Base-by-base conservation (phyloP, 1,140 invertebrate genomes). In the Prorops nasuta region DNA sequence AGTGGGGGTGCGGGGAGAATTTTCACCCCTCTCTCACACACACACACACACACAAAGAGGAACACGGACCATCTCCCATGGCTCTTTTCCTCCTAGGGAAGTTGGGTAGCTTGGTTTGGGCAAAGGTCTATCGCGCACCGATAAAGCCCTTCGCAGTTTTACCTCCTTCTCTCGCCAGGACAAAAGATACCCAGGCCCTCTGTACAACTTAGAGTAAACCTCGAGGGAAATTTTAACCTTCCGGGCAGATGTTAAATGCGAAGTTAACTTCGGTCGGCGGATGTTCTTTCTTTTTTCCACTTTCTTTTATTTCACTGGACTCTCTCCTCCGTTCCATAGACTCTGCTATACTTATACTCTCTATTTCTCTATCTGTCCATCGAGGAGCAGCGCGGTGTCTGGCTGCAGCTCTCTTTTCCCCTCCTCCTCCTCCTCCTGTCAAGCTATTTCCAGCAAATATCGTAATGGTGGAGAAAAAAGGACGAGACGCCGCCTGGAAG, bases 171-270 rank as follows among this genome's bases (percentile, higher is more conserved):
- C 44, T 34, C 17, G 47, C 12, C 10, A 60, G 39, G 48, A 62
- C 51, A 58, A 61, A 64, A 72, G 56, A 62, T 67, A 63, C 54
- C 44, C 55, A 18, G 41, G 49, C 36, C 21, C 20, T 46, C 21
- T 41, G 31, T 61, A 51, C 53, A 64, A 73, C 64, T 67, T 66
- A 53, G 35, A 50, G 65, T 63, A 70, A 76, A 73, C 58, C 66
- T 67, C 64, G 55, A 60, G 68, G 66, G 62, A 72, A 74, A 74
- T 74, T 74, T 73, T 69, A 72, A 70, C 66, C 63, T 70, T 58
- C 51, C 52, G 42, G 54, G 56, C 68, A 69, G 67, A 74, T 70
- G 66, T 71, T 73, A 67, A 75, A 70, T 60, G 67, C 56, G 55
- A 72, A 71, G 67, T 71, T 72, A 74, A 71, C 67, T 74, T 69